These are phyloP conservation scores for Alethe castanea DNA, from an alignment of 2,113 vertebrate species.

Conservation along the genomic window DNA sequence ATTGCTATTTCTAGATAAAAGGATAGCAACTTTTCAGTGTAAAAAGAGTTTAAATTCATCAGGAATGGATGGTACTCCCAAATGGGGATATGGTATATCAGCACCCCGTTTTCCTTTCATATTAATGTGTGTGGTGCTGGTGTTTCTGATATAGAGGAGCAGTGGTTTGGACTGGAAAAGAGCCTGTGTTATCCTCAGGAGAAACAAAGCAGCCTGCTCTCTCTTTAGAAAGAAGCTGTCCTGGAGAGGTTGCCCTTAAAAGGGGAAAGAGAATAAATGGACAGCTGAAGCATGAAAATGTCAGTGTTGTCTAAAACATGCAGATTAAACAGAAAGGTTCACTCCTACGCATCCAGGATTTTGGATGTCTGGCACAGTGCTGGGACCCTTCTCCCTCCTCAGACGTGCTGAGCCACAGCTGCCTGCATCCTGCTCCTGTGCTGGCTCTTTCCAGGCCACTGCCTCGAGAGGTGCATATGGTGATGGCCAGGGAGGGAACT, in stretches of 20 bases:
- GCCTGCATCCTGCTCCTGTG: rapidly evolving
- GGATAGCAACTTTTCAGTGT: background rate
- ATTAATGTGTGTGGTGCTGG: background rate
- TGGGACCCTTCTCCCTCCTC: background rate
- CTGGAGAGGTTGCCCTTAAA: slow-evolving; percentile 36
- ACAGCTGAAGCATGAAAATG: background rate
- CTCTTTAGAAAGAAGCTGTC: background rate
- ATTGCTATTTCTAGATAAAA: background rate
- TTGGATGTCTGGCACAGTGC: background rate
- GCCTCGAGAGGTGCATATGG: background rate
- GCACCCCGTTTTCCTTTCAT: background rate
- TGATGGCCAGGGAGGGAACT: background rate
- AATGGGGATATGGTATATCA: background rate
- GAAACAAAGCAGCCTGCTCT: background rate
- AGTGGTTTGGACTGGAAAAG: background rate
- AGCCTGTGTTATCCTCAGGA: background rate
- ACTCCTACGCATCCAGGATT: background rate
- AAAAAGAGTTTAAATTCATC: background rate
- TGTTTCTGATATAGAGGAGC: background rate
- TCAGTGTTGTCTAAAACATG: background rate
- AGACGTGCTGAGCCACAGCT: background rate
- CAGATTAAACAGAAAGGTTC: background rate
- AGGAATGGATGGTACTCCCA: background rate
- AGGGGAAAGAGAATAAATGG: slow-evolving; percentile 15
- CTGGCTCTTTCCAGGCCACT: background rate